Evolutionary conservation across 2,888 invertebrate genomes (phyloP).

Genomic region (Epiblema foenella): DNA sequence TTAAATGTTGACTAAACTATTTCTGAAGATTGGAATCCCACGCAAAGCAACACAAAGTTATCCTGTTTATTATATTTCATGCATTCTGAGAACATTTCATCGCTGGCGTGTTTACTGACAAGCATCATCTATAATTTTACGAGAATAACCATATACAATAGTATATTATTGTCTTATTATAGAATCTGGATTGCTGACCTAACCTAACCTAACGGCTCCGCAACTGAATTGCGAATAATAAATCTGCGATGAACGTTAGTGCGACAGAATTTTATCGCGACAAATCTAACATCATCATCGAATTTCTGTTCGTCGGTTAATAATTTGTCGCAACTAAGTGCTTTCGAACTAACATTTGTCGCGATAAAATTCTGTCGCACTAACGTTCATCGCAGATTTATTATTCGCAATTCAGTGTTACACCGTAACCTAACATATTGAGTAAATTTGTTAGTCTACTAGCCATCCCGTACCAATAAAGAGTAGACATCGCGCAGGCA

Average conservation of each 20-base stretch:
- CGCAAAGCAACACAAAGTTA: not conserved
- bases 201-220: too few relatives aligned
- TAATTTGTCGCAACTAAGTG: too few relatives aligned
- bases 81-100: conserved; percentile 33
- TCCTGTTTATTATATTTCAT: conserved; percentile 23
- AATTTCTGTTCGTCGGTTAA: too few relatives aligned
- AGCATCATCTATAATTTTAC: conserved; percentile 24
- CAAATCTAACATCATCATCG: too few relatives aligned
- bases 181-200: not conserved
- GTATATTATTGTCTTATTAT: not conserved
- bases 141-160: not conserved
- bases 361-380: too few relatives aligned
- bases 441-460: not conserved
- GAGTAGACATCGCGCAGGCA: too few relatives aligned
- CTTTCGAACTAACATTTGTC: too few relatives aligned
- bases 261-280: too few relatives aligned
- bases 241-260: too few relatives aligned
- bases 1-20: not conserved
- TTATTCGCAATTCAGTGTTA: too few relatives aligned
- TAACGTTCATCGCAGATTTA: too few relatives aligned
- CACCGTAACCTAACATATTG: not conserved
- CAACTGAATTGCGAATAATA: too few relatives aligned
- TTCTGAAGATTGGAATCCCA: not conserved
- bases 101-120: conserved; percentile 19
- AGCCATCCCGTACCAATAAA: not conserved